Percentiles rank a stretch among this genome's conserved stretches.
Evolutionary conservation across 92 coral and sea anemone species (phyloP).

Genomic region (Meandrina meandrites): DNA sequence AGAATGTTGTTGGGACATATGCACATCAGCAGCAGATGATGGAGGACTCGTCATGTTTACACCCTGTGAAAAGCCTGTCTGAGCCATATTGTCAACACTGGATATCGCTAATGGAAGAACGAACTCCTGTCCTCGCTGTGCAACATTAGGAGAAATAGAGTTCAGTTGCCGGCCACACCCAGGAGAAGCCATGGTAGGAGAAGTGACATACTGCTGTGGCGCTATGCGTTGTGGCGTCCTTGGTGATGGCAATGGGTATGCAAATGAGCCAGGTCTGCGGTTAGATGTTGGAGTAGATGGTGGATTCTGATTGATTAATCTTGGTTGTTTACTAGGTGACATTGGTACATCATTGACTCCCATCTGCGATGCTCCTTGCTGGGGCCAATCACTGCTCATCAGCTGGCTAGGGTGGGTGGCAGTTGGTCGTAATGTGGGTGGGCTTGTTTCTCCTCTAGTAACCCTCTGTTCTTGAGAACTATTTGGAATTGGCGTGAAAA

Average conservation of each 20-base stretch:
- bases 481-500: slow-evolving; percentile 91
- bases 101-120: slow-evolving; percentile 55
- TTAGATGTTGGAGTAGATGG: slow-evolving; percentile 78
- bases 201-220: slow-evolving; percentile 81
- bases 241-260: slow-evolving; percentile 90
- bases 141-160: slow-evolving; percentile 71
- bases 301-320: slow-evolving; percentile 70
- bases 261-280: slow-evolving; percentile 83
- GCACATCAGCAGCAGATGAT: slow-evolving; percentile 26
- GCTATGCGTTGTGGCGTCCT: slow-evolving; percentile 85
- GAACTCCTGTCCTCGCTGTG: slow-evolving; percentile 70
- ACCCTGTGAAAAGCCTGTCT: slow-evolving; percentile 21
- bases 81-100: slow-evolving; percentile 67
- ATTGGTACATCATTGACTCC: slow-evolving; percentile 77
- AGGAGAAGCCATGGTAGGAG: slow-evolving; percentile 87
- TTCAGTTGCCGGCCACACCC: slow-evolving; percentile 62
- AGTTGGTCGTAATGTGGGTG: slow-evolving; percentile 94
- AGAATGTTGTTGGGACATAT: slow-evolving; percentile 40
- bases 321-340: slow-evolving; percentile 98
- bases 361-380: slow-evolving; percentile 55
- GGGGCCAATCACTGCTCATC: slow-evolving; percentile 67
- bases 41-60: slow-evolving; percentile 13
- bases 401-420: slow-evolving; percentile 92
- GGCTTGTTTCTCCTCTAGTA: slow-evolving; percentile 76
- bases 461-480: slow-evolving; percentile 73